Evolutionary conservation across 2,113 vertebrate genomes (phyloP).

Genomic region (Varanus komodoensis): DNA sequence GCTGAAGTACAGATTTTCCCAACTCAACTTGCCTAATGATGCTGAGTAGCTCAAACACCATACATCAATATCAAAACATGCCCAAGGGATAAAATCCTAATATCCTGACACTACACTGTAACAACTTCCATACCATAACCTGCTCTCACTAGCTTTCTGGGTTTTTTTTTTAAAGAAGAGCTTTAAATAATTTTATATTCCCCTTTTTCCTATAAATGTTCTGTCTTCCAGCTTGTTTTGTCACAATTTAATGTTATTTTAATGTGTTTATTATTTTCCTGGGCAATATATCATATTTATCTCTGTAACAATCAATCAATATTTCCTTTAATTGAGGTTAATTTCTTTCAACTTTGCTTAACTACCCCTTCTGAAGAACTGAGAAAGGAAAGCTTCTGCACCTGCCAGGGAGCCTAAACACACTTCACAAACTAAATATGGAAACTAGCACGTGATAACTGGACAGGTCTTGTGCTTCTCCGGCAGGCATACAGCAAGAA

Average conservation of each 20-base stretch:
- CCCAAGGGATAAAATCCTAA: constrained; percentile 55
- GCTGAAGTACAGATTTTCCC: constrained; percentile 34
- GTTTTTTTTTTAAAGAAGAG: constrained; percentile 28
- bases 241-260: constrained; percentile 79
- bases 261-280: constrained; percentile 71
- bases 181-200: constrained; percentile 66
- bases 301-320: constrained; percentile 75
- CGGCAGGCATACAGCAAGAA: not conserved
- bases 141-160: constrained; percentile 38
- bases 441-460: not conserved
- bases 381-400: constrained; percentile 60
- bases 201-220: constrained; percentile 56
- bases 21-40: constrained; percentile 64
- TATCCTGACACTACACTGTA: constrained; percentile 46
- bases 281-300: constrained; percentile 76
- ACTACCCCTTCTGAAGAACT: constrained; percentile 57
- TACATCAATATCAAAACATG: constrained; percentile 53
- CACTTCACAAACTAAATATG: constrained; percentile 34
- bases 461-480: not conserved
- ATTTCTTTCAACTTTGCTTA: constrained; percentile 80
- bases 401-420: constrained; percentile 63
- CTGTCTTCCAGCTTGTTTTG: constrained; percentile 64
- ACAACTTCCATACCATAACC: constrained; percentile 59
- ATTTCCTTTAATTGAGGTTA: constrained; percentile 81
- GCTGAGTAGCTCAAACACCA: constrained; percentile 56